Evolutionary conservation across 2,113 vertebrate species (phyloP).

Genomic region (Helogale parvula): DNA sequence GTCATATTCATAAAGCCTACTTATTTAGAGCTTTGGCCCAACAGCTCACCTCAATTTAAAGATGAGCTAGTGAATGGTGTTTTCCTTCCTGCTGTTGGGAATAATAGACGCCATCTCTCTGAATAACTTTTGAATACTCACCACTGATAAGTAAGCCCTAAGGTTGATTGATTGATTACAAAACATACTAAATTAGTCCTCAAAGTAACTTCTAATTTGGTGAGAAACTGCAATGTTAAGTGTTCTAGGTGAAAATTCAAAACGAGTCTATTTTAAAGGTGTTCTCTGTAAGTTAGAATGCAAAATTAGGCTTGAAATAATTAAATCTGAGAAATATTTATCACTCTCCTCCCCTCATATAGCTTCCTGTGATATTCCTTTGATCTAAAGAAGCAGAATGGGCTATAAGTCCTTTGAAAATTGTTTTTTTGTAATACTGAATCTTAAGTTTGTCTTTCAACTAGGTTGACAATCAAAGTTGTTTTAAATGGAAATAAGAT

Average conservation of each 20-base stretch:
- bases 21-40: background rate
- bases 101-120: background rate
- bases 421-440: background rate
- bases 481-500: constrained; percentile 34
- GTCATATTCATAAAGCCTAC: background rate
- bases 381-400: background rate
- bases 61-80: background rate
- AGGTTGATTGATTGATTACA: background rate
- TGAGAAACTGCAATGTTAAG: background rate
- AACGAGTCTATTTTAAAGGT: background rate
- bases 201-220: background rate
- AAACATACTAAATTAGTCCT: background rate
- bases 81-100: background rate
- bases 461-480: background rate
- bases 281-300: background rate
- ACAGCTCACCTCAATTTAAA: background rate
- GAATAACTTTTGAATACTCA: background rate
- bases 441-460: constrained; percentile 15
- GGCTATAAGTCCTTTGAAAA: background rate
- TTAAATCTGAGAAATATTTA: background rate
- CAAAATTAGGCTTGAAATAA: background rate
- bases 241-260: background rate
- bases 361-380: background rate
- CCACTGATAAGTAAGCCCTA: background rate
- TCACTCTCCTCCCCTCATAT: background rate